A percentile compares a stretch with the other conserved stretches of the same genome.
phyloP scores from a whole-genome alignment of 2,888 invertebrate genomes.

The Tenthredo notha region DNA sequence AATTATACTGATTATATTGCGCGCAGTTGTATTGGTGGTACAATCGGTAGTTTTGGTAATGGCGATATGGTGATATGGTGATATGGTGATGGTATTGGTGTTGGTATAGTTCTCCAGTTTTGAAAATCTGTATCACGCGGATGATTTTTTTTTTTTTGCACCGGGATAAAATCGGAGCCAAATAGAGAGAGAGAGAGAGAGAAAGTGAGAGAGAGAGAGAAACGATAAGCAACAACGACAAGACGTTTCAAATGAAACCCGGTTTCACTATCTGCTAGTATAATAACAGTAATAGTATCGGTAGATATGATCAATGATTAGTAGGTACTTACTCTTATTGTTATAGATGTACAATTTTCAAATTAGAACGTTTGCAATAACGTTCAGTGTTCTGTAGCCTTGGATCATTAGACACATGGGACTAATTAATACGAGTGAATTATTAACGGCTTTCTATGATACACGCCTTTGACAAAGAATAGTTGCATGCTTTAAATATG shows the following conservation, averaged over 20 bases:
- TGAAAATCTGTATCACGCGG: neutral
- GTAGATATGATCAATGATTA: conserved; percentile 53
- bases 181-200: too few relatives aligned
- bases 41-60: neutral
- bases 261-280: conserved; percentile 49
- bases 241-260: conserved; percentile 45
- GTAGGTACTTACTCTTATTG: conserved; percentile 39
- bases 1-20: neutral
- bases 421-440: conserved; percentile 33
- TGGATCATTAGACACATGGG: neutral
- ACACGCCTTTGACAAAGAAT: conserved; percentile 27
- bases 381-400: conserved; percentile 1
- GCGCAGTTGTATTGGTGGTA: neutral
- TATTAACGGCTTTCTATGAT: conserved; percentile 32
- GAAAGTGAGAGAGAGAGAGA: conserved; percentile 42
- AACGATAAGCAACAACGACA: conserved; percentile 38
- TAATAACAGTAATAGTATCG: conserved; percentile 47
- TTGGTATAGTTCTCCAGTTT: neutral
- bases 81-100: neutral
- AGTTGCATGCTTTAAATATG: conserved; percentile 14
- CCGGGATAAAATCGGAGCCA: conserved; percentile 26
- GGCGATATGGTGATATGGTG: neutral
- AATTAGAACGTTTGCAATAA: conserved; percentile 7
- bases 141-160: neutral
- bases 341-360: conserved; percentile 49